Evolutionary conservation across 2,113 vertebrate genomes (phyloP), one percentile per base, ranked within the genome.

Genomic region (Dipodomys stephensi): DNA sequence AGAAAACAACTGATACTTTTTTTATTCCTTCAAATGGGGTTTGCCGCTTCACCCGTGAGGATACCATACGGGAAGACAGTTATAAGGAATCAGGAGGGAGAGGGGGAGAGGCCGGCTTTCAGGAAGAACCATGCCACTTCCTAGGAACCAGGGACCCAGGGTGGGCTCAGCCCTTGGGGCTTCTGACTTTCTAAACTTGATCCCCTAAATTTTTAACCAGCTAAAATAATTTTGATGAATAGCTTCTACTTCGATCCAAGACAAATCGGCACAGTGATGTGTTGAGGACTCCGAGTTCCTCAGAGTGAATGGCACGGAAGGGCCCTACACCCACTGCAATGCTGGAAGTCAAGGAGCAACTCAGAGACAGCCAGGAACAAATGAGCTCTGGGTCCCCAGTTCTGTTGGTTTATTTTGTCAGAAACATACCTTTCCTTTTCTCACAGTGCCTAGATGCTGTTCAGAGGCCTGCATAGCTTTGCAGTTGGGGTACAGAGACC

Each of bases 41-140:
- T 85, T 19, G 22, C 73, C 19, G 7, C n/a, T 57, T 28, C 39
- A 8, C 27, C 30, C 64, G 46, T 49, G 44, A 46, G 30, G 8
- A 18, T 22, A 9, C 46, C 64, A 20, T 25, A 2, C 13, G 0
- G 18, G 39, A 65, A 46, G n/a, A 19, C 25, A 0, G 7, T 44
- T 74, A 1, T 30, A 46, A 77, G 0, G 25, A n/a, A 18, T 18
- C 7, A 0, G 20, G 2, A 4, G 53, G n/a, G 64, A 64, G 39
- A 39, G 39, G 39, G 20, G 57, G 19, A 39, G 27, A 20, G 2
- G 3, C 6, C 6, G 0, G 7, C 0, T 1, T 0, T 39, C 39
- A 39, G 39, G 13, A 23, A 16, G 25, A 27, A 0, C 46, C 30
- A 4, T 0, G 0, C 7, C 15, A 62, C 49, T 32, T 30, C 78